Evolutionary conservation across 2,797 vertebrate genomes (phyloP).

Genomic region (Nannoperca obscura): DNA sequence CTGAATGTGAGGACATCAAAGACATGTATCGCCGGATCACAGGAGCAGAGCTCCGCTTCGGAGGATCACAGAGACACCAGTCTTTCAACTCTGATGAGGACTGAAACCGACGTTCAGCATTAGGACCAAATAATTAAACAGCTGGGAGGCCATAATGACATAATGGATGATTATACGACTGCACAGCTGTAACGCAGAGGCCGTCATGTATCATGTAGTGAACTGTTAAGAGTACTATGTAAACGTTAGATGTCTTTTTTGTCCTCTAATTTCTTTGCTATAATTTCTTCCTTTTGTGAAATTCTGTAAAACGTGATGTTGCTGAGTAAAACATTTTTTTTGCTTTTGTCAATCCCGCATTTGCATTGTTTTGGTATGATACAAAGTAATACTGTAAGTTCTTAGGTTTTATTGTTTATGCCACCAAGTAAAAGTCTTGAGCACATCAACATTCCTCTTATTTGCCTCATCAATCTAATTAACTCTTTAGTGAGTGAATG

Average conservation of each 20-base stretch:
- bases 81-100: slow-evolving; percentile 73
- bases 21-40: slow-evolving; percentile 85
- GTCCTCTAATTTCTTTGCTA: slow-evolving; percentile 15
- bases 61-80: slow-evolving; percentile 70
- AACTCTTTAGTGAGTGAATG: background rate
- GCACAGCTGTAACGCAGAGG: slow-evolving; percentile 14
- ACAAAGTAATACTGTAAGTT: background rate
- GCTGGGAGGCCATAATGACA: slow-evolving; percentile 10
- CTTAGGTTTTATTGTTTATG: slow-evolving; percentile 4
- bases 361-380: background rate
- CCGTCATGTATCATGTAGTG: slow-evolving; percentile 33
- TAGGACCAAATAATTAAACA: background rate
- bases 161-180: background rate
- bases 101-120: slow-evolving; percentile 42
- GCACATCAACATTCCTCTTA: background rate
- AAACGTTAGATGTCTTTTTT: background rate
- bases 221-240: slow-evolving; percentile 1
- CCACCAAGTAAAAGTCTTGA: background rate
- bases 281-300: slow-evolving; percentile 17
- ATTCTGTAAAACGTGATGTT: slow-evolving; percentile 3
- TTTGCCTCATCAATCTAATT: background rate
- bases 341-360: background rate
- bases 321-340: background rate
- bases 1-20: slow-evolving; percentile 83
- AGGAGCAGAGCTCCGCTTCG: slow-evolving; percentile 77